Conservation (phyloP, 2,888 invertebrate species). For the Creontiades dilutus region DNA sequence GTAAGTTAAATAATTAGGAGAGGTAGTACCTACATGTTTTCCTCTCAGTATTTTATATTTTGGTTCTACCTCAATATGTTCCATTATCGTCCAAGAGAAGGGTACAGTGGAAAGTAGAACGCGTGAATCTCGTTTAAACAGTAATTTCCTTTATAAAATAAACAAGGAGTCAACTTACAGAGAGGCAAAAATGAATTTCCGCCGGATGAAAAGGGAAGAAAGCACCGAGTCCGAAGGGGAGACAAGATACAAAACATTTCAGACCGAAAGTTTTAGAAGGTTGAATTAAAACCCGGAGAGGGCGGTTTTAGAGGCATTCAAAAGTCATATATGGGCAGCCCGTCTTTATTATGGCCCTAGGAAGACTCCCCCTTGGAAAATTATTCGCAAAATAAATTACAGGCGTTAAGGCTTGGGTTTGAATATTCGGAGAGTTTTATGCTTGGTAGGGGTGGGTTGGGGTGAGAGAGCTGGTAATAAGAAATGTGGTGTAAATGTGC, state of each 20-base stretch:
- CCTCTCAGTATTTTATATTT: not conserved
- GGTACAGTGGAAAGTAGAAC: not conserved
- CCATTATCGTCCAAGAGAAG: not conserved
- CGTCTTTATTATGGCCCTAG: conserved; percentile 65
- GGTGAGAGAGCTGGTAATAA: conserved; percentile 68
- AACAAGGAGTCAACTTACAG: conserved; percentile 40
- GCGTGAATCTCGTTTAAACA: not conserved
- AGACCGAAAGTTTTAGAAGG: conserved; percentile 60
- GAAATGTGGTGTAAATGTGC: conserved; percentile 74
- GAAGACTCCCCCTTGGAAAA: conserved; percentile 65
- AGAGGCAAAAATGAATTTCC: conserved; percentile 62
- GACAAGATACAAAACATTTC: conserved; percentile 64
- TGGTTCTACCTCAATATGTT: not conserved
- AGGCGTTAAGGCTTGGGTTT: conserved; percentile 69
- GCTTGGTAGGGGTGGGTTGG: conserved; percentile 59
- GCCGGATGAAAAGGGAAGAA: conserved; percentile 62
- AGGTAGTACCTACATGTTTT: too few relatives aligned
- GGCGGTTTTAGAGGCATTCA: conserved; percentile 67
- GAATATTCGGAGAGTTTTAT: conserved; percentile 73
- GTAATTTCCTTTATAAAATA: conserved; percentile 53
- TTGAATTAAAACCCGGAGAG: conserved; percentile 57
- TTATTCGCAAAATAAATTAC: conserved; percentile 74
- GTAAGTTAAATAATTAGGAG: too few relatives aligned
- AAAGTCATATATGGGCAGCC: conserved; percentile 66
- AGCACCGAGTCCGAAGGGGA: conserved; percentile 38